Conservation (phyloP, 2,888 invertebrate species). For the Xestoiulus laeticollis region DNA sequence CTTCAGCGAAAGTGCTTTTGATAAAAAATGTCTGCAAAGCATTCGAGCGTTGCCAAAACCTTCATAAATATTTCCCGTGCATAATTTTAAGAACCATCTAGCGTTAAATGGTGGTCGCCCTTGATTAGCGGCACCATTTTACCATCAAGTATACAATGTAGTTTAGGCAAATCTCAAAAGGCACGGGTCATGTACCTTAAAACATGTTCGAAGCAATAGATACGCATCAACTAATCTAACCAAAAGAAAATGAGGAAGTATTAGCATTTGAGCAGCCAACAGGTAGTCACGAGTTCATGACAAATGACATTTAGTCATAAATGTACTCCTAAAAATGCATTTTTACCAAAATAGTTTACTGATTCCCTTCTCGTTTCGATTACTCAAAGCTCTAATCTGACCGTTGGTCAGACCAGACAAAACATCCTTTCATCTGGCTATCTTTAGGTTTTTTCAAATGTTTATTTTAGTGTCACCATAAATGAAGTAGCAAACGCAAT, state of each 20-base stretch:
- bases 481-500: no score
- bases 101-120: constrained; percentile 6
- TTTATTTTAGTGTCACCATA: no score
- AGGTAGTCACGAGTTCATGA: neutral
- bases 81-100: neutral
- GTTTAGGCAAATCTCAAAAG: neutral
- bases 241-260: neutral
- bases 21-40: neutral
- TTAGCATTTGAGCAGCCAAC: neutral
- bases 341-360: neutral
- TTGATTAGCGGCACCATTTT: neutral
- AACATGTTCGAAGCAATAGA: neutral
- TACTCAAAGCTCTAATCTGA: no score
- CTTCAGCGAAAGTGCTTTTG: neutral
- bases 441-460: neutral
- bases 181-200: neutral
- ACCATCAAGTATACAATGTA: neutral
- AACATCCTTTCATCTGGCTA: neutral
- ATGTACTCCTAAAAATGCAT: neutral
- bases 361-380: neutral
- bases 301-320: neutral
- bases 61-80: neutral
- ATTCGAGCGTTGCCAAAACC: neutral
- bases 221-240: neutral
- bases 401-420: neutral